These are phyloP conservation scores for Apogon hyalosoma DNA, from an alignment of 2,797 vertebrate species.

Conservation along the genomic window DNA sequence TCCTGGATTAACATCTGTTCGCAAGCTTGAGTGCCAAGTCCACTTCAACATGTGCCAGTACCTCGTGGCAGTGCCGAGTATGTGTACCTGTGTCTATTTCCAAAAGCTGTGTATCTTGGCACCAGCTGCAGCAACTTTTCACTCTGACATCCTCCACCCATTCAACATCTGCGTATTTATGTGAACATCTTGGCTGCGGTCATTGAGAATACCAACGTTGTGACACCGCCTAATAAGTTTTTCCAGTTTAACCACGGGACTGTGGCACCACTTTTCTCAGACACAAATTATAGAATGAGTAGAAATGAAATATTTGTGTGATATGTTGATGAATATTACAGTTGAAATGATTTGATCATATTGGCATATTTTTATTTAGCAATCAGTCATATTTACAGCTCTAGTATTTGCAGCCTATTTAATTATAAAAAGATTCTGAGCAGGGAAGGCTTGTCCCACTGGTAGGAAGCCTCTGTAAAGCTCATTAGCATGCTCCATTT, in stretches of 20 bases:
- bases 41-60: conserved; percentile 82
- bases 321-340: no score
- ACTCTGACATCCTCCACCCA: conserved; percentile 84
- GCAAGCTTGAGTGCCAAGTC: conserved; percentile 80
- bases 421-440: conserved; percentile 52
- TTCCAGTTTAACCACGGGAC: conserved; percentile 53
- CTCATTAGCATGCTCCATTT: conserved; percentile 81
- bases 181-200: conserved; percentile 82
- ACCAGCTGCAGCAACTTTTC: conserved; percentile 79
- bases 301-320: no score
- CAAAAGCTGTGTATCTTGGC: conserved; percentile 84
- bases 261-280: conserved; percentile 31
- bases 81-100: conserved; percentile 84
- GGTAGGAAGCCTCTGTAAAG: conserved; percentile 63
- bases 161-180: conserved; percentile 85
- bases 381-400: conserved; percentile 27
- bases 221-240: conserved; percentile 72
- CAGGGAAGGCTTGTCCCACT: conserved; percentile 59
- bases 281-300: conserved; percentile 26
- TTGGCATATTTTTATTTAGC: no score
- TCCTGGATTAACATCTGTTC: conserved; percentile 90
- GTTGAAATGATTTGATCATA: no score
- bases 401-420: conserved; percentile 34
- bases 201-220: conserved; percentile 72
- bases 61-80: conserved; percentile 70